A percentile compares a stretch with the other conserved stretches of the same genome.
Evolutionary conservation across 2,797 vertebrate genomes (phyloP).

Genomic region (Silurus lanzhouensis): DNA sequence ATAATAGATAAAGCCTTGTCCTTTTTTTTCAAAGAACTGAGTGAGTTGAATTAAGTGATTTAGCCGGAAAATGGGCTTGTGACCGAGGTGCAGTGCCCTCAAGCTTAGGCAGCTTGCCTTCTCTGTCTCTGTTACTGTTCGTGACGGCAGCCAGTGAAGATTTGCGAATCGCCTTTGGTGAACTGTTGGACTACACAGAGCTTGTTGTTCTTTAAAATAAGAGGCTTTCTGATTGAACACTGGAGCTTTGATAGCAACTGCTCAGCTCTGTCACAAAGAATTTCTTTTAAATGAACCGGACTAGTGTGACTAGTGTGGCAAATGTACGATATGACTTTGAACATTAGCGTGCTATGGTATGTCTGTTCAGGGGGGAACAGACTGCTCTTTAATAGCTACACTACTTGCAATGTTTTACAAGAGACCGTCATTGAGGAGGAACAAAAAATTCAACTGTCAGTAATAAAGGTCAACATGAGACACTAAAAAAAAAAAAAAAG

Average conservation of each 20-base stretch:
- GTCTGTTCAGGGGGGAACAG: slow-evolving; percentile 61
- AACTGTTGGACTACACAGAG: slow-evolving; percentile 41
- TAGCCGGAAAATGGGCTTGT: slow-evolving; percentile 64
- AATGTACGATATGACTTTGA: slow-evolving; percentile 58
- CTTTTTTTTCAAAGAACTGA: slow-evolving; percentile 61
- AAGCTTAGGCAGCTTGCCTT: slow-evolving; percentile 51
- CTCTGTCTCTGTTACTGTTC: slow-evolving; percentile 24
- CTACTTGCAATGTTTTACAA: slow-evolving; percentile 66
- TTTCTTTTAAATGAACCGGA: slow-evolving; percentile 44
- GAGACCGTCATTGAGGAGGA: slow-evolving; percentile 52
- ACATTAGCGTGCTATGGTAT: slow-evolving; percentile 34
- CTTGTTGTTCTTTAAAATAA: slow-evolving; percentile 45
- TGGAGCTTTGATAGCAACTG: slow-evolving; percentile 49
- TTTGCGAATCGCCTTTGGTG: slow-evolving; percentile 46
- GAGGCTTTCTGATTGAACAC: slow-evolving; percentile 47
- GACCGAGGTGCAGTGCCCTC: slow-evolving; percentile 57
- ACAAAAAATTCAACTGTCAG: not conserved
- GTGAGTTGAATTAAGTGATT: slow-evolving; percentile 71
- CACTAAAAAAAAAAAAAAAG: not conserved
- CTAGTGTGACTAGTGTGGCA: slow-evolving; percentile 56
- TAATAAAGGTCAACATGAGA: not conserved
- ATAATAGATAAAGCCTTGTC: slow-evolving; percentile 67
- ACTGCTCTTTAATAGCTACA: slow-evolving; percentile 67
- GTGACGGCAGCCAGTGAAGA: slow-evolving; percentile 15
- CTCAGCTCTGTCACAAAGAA: slow-evolving; percentile 41